A percentile compares a stretch with the other conserved stretches of the same genome.
These are phyloP conservation scores for Macroramphosus scolopax DNA, from an alignment of 2,797 vertebrate genomes.

Conservation along the genomic window DNA sequence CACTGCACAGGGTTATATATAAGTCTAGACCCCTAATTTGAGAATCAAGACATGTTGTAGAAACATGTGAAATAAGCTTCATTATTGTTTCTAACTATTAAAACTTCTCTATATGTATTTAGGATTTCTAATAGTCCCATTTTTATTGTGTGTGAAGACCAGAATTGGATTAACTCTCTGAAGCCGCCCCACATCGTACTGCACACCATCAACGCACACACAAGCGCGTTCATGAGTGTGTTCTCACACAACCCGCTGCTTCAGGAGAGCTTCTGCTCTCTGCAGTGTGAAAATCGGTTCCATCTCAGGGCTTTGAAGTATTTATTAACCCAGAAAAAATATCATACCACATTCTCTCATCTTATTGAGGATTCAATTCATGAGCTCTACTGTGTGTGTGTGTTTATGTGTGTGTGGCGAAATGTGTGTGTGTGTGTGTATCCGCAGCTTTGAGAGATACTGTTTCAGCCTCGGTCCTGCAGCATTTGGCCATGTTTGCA, in stretches of 20 bases:
- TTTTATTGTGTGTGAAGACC: not conserved
- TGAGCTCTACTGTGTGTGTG: slow-evolving; percentile 17
- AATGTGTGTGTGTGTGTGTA: slow-evolving; percentile 2
- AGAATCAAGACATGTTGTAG: no score
- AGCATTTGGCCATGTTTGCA: slow-evolving; percentile 44
- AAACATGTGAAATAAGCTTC: no score
- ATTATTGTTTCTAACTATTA: not conserved
- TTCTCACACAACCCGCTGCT: slow-evolving; percentile 19
- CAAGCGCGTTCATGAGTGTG: not conserved
- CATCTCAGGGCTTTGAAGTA: slow-evolving; percentile 46
- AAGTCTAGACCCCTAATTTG: no score
- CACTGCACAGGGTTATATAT: no score
- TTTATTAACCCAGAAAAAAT: slow-evolving; percentile 60
- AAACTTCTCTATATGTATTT: no score
- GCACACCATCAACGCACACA: slow-evolving; percentile 12
- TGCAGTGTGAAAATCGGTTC: slow-evolving; percentile 47
- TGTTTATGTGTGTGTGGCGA: not conserved
- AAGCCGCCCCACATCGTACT: no score
- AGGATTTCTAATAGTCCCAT: not conserved
- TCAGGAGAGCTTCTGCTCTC: slow-evolving; percentile 24
- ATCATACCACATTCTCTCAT: slow-evolving; percentile 39
- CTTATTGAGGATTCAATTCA: slow-evolving; percentile 38
- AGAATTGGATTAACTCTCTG: slow-evolving; percentile 26
- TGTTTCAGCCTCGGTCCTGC: slow-evolving; percentile 52
- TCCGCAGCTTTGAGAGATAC: slow-evolving; percentile 30